phyloP scores from a whole-genome alignment of 2,113 vertebrate genomes.

The Oryzias curvinotus region DNA sequence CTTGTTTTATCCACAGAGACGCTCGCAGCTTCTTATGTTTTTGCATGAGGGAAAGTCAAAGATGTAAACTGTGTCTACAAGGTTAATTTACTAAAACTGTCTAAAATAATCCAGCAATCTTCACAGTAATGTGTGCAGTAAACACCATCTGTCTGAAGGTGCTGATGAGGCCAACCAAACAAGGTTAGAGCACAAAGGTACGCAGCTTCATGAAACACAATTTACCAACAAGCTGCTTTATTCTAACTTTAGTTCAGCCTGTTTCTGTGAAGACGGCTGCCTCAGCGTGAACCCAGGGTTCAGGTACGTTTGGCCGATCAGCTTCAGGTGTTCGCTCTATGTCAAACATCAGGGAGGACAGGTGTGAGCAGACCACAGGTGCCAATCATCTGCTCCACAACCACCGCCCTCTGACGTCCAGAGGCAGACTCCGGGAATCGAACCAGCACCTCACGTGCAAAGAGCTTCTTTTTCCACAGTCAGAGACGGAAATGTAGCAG shows the following conservation, averaged over 20 bases:
- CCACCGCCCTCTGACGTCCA: conserved; percentile 26
- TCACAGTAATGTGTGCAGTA: background rate
- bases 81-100: too few species aligned
- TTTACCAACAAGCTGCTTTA: too few species aligned
- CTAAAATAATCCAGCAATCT: background rate
- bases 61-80: too few species aligned
- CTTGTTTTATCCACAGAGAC: background rate
- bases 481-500: conserved; percentile 43
- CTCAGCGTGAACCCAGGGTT: background rate
- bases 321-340: too few species aligned
- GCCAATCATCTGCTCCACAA: conserved; percentile 8
- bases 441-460: conserved; percentile 20
- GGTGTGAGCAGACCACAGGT: conserved; percentile 7
- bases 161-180: background rate
- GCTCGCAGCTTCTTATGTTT: background rate
- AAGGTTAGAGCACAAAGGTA: background rate
- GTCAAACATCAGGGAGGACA: background rate
- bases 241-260: too few species aligned
- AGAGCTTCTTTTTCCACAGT: conserved; percentile 10
- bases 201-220: too few species aligned
- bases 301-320: background rate
- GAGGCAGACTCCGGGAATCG: conserved; percentile 33
- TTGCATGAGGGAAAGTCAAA: background rate
- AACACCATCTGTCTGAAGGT: background rate
- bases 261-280: background rate